These are phyloP conservation scores for Sarcophaga peregrina DNA, from an alignment of 1,140 invertebrate genomes.

Conservation along the genomic window DNA sequence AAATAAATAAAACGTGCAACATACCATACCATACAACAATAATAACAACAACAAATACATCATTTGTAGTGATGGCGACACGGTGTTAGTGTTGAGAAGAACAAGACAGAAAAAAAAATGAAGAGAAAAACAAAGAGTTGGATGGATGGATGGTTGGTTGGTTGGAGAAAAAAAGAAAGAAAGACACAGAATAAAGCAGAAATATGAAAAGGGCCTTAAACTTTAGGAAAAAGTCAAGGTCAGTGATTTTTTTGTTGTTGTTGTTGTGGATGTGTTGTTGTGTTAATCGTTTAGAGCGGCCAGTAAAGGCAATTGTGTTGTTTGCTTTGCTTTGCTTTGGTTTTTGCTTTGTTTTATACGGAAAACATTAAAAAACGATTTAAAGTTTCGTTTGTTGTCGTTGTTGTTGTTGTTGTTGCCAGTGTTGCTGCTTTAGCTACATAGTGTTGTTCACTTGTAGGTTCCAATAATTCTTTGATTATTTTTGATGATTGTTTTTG, in stretches of 20 bases:
- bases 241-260: slow-evolving; percentile 33
- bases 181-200: not conserved
- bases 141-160: not conserved
- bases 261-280: not conserved
- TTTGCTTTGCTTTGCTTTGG: not conserved
- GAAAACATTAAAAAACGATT: not conserved
- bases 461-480: slow-evolving; percentile 23
- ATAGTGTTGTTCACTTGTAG: slow-evolving; percentile 17
- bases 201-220: slow-evolving; percentile 35
- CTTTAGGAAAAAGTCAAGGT: slow-evolving; percentile 40
- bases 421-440: not conserved
- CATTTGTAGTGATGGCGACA: too few relatives aligned
- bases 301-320: not conserved
- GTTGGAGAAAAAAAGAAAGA: not conserved
- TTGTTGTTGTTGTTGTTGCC: not conserved
- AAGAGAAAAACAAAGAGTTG: not conserved
- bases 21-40: not conserved
- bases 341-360: not conserved
- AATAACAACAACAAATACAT: too few relatives aligned
- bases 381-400: not conserved
- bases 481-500: slow-evolving; percentile 8
- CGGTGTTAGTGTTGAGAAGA: not conserved
- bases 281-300: not conserved
- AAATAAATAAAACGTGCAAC: not conserved
- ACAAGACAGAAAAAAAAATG: too few relatives aligned